Conservation (phyloP, 2,888 invertebrate species). For the Drosophila borealis region DNA sequence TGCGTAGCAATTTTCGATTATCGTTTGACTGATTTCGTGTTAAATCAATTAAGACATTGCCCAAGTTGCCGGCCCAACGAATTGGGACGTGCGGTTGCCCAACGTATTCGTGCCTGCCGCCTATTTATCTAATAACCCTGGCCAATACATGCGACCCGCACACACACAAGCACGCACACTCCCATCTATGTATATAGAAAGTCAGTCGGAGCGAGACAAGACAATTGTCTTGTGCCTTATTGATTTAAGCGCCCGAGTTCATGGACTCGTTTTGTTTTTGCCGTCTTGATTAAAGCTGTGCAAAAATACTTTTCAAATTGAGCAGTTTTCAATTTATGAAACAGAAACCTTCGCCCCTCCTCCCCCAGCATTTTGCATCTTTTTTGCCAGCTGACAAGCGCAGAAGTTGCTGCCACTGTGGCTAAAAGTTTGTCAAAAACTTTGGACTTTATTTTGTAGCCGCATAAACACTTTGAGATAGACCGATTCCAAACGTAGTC, state of each 20-base stretch:
- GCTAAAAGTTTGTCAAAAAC: constrained; percentile 73
- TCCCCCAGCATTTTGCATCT: not conserved
- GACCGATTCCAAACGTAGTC: constrained; percentile 58
- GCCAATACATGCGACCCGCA: constrained; percentile 29
- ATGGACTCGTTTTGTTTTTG: constrained; percentile 15
- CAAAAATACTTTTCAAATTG: constrained; percentile 48
- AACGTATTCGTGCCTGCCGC: constrained; percentile 60
- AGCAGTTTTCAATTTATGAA: constrained; percentile 74
- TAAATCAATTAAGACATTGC: constrained; percentile 80
- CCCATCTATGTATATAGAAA: not conserved
- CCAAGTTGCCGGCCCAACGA: constrained; percentile 52
- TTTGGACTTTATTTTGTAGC: constrained; percentile 73
- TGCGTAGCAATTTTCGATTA: constrained; percentile 80
- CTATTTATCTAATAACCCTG: constrained; percentile 76
- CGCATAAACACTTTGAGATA: constrained; percentile 80
- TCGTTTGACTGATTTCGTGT: constrained; percentile 81
- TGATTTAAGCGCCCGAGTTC: constrained; percentile 52
- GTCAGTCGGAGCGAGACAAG: constrained; percentile 8
- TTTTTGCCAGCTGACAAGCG: constrained; percentile 63
- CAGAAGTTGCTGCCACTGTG: constrained; percentile 64
- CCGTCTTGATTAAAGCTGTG: constrained; percentile 57
- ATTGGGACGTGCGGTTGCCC: constrained; percentile 51
- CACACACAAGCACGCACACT: constrained; percentile 11
- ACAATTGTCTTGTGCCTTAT: constrained; percentile 60
- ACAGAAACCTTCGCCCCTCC: constrained; percentile 8